Base-by-base conservation (phyloP, 2,888 invertebrate species). In the Octonoba sinensis region DNA sequence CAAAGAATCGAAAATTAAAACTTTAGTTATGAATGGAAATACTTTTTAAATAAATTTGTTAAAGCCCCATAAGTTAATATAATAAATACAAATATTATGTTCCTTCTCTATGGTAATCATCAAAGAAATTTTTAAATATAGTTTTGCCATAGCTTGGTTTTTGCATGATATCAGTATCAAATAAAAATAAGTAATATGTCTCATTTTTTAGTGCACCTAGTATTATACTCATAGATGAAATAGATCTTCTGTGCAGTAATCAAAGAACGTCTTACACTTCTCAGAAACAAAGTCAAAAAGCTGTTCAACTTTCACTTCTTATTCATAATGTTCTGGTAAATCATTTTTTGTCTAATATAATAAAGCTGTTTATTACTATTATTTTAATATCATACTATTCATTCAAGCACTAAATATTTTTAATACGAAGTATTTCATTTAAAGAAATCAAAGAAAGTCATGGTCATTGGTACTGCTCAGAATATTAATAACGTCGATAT, bases 171-270 rank as follows among this genome's bases (percentile, higher is more conserved):
- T n/a, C n/a, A n/a, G n/a, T n/a, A n/a, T n/a, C n/a, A n/a, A n/a
- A n/a, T 62, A 27, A 44, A 3, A 27, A n/a, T 51, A 49, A 44
- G n/a, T 70, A 59, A 59, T n/a, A 18, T 66, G 27, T 62, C 84
- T 65, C n/a, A 13, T 62, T 69, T 46, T 57, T 36, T 20, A 92
- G 93, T 86, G 91, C 92, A 86, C 96, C 96, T 0, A 92, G 93
- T 86, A 90, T 97, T 20, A 91, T 97, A 84, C 88, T 96, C 56
- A 91, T 97, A 72, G 96, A 97, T 89, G 95, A 96, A 87, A 90
- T 97, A 54, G 95, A 96, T 87, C 91, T 92, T 12, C 90, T 96
- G 65, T 96, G 95, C 85, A 87, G 87, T 91, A 94, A 0, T 90
- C 90, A 86, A 90, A 92, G 85, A 89, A 75, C 89, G 49, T 89